Conservation (phyloP, 2,888 invertebrate species). For the Erebia ligea region DNA sequence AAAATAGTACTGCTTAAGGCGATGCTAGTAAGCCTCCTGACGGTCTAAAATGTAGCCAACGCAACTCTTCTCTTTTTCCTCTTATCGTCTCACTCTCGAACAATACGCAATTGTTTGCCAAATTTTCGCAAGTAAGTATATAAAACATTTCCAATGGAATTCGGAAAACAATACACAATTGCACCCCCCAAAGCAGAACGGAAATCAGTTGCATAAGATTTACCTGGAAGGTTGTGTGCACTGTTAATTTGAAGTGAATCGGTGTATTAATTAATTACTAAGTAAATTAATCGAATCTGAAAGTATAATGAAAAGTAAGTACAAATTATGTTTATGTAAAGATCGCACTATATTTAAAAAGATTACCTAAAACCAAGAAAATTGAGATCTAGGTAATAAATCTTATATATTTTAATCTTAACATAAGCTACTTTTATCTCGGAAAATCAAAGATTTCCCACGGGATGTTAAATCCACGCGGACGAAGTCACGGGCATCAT, state of each 20-base stretch:
- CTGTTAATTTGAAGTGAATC: constrained; percentile 15
- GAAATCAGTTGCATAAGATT: constrained; percentile 34
- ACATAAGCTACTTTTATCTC: too few species aligned
- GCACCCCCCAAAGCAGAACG: constrained; percentile 30
- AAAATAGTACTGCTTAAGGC: too few species aligned
- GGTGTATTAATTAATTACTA: background rate
- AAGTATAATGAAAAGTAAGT: constrained; percentile 42
- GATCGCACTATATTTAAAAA: background rate
- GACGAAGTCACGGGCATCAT: too few species aligned
- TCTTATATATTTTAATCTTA: too few species aligned
- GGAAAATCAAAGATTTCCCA: too few species aligned
- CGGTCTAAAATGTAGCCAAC: background rate
- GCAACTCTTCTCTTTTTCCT: constrained; percentile 29
- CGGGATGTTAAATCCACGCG: too few species aligned
- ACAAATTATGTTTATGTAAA: background rate
- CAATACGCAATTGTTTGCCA: constrained; percentile 72
- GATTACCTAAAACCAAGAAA: too few species aligned
- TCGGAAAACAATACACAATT: constrained; percentile 44
- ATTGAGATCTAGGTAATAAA: too few species aligned
- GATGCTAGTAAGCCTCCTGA: background rate
- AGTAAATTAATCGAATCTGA: constrained; percentile 9
- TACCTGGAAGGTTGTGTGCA: background rate
- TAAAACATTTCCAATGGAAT: constrained; percentile 58
- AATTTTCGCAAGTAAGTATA: constrained; percentile 61
- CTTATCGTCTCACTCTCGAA: constrained; percentile 58